Evolutionary conservation across 2,113 vertebrate genomes (phyloP), one percentile per base, ranked within the genome.

Genomic region (Tragelaphus buxtoni): DNA sequence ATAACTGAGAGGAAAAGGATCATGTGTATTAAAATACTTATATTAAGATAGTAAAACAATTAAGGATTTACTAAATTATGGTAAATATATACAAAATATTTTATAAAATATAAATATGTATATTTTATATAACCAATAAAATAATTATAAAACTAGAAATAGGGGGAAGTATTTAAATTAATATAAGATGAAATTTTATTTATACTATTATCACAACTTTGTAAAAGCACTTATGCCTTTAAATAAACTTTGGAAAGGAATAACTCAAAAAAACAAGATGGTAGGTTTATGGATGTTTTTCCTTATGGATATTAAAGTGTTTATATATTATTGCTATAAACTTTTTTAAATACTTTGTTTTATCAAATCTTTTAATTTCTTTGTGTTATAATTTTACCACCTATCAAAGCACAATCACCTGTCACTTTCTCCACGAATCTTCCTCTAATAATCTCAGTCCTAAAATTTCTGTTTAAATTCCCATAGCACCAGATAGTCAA

Each of bases 401-500:
- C 56, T 55, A 26, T 77, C 53, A 96, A 77, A 80, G 53, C 49
- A 72, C 5, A 74, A 65, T 93, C 45, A 84, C 24, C 35, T 30
- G 32, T 51, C 6, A 55, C 35, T 49, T 94, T 90, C 18, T 81
- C 53, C 26, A 39, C 32, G 51, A 94, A 30, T 5, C 42, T 56
- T 92, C 55, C 56, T 92, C 30, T 56, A 35, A 85, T 58, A 4
- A 32, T 39, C 13, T 88, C 10, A 12, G 55, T 76, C 74, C 79
- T 51, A 69, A 89, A 88, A 61, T 86, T 51, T 95, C 53, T 93
- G 39, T 82, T 86, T 88, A 92, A 90, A 79, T 88, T 61, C 39
- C 32, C 81, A 16, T 28, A 61, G 22, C 45, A 91, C 32, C 47
- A 39, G 61, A 51, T 10, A 88, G 26, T 82, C 16, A 56, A 51